phyloP scores from a whole-genome alignment of 1,140 invertebrate genomes.

The Dreissena polymorpha region DNA sequence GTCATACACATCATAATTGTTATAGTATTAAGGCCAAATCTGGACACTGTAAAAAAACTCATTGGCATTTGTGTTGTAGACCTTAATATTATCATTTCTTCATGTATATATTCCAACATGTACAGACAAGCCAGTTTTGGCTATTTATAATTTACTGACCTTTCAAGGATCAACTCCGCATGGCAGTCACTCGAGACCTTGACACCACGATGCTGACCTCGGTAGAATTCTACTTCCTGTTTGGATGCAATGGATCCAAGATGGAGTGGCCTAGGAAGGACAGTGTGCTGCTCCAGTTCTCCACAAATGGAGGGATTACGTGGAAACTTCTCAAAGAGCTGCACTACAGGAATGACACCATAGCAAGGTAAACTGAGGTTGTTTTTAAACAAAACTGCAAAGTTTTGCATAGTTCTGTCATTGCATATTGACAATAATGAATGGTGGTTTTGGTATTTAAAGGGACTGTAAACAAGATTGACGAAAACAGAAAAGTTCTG shows the following conservation, averaged over 20 bases:
- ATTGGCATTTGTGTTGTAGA: too few relatives aligned
- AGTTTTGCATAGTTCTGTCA: not conserved
- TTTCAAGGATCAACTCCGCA: slow-evolving; percentile 68
- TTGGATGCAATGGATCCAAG: slow-evolving; percentile 74
- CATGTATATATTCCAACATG: too few relatives aligned
- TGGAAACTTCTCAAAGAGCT: slow-evolving; percentile 80
- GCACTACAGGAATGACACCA: slow-evolving; percentile 74
- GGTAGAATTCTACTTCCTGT: slow-evolving; percentile 79
- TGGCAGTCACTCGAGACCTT: slow-evolving; percentile 78
- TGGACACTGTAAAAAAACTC: too few relatives aligned
- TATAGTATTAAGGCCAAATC: too few relatives aligned
- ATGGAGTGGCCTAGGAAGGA: slow-evolving; percentile 73
- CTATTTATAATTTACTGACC: slow-evolving; percentile 21
- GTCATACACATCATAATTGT: too few relatives aligned
- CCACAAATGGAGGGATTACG: slow-evolving; percentile 80
- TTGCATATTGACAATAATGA: not conserved
- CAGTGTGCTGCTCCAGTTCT: slow-evolving; percentile 80
- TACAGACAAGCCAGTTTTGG: too few relatives aligned
- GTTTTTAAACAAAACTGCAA: too few relatives aligned
- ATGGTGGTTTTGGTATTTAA: too few relatives aligned
- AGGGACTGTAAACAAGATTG: too few relatives aligned
- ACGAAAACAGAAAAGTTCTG: too few relatives aligned
- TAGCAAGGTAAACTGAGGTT: slow-evolving; percentile 74
- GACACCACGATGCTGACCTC: slow-evolving; percentile 79
- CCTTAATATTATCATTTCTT: too few relatives aligned